These are phyloP conservation scores for Parnassius glacialis DNA, from an alignment of 2,888 invertebrate species.

Conservation along the genomic window DNA sequence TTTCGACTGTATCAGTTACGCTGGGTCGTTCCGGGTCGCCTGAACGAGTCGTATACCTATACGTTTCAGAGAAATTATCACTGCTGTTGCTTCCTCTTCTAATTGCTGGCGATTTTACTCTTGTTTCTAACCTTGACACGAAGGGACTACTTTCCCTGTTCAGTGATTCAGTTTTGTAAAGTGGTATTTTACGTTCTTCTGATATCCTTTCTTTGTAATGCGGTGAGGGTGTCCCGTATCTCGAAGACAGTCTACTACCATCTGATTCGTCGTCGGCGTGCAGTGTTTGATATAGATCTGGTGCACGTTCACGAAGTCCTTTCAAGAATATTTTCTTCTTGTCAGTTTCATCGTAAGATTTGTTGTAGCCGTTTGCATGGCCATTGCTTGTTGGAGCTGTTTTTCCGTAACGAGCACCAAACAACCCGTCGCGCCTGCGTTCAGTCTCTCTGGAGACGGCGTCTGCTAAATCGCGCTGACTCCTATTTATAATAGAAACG, in stretches of 20 bases:
- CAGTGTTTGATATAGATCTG: slow-evolving; percentile 86
- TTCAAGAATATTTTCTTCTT: slow-evolving; percentile 86
- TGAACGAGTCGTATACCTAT: slow-evolving; percentile 84
- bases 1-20: slow-evolving; percentile 86
- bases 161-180: slow-evolving; percentile 73
- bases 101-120: slow-evolving; percentile 71
- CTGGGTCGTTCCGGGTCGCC: slow-evolving; percentile 85
- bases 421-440: slow-evolving; percentile 75
- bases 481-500: slow-evolving; percentile 91
- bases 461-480: slow-evolving; percentile 88
- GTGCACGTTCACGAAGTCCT: slow-evolving; percentile 85
- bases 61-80: slow-evolving; percentile 87
- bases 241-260: slow-evolving; percentile 68
- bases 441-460: slow-evolving; percentile 78
- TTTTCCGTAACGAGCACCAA: slow-evolving; percentile 80
- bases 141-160: slow-evolving; percentile 75
- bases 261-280: slow-evolving; percentile 83
- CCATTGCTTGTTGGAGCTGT: slow-evolving; percentile 77
- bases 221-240: slow-evolving; percentile 72
- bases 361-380: slow-evolving; percentile 67
- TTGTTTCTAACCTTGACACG: slow-evolving; percentile 66
- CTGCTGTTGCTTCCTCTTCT: slow-evolving; percentile 85
- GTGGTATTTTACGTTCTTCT: slow-evolving; percentile 66
- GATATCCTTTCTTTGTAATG: slow-evolving; percentile 73
- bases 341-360: slow-evolving; percentile 75